These are phyloP conservation scores for Tuberolachnus salignus DNA, from an alignment of 2,888 invertebrate genomes.

Conservation along the genomic window DNA sequence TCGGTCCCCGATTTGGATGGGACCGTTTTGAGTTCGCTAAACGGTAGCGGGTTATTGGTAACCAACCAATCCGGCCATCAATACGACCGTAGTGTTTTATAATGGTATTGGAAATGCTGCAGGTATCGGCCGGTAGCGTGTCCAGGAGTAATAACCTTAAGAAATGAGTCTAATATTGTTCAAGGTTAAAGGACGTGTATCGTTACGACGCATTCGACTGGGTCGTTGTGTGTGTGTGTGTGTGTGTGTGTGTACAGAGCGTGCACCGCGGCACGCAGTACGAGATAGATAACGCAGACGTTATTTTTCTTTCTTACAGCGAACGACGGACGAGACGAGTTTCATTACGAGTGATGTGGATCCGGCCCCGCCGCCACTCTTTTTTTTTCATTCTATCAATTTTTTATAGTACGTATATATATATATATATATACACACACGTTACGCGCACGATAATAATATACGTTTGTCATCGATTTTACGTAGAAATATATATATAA, in stretches of 20 bases:
- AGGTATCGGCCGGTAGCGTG: neutral
- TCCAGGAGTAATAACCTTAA: conserved; percentile 54
- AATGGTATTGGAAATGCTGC: conserved; percentile 26
- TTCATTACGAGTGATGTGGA: conserved; percentile 46
- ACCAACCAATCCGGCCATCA: too few relatives aligned
- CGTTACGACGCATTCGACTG: conserved; percentile 38
- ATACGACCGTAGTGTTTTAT: conserved; percentile 27
- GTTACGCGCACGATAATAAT: too few relatives aligned
- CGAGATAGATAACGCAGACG: conserved; percentile 22
- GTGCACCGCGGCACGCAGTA: neutral
- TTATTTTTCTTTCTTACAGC: conserved; percentile 36
- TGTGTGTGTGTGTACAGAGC: too few relatives aligned
- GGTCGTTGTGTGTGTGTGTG: conserved; percentile 1
- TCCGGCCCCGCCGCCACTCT: too few relatives aligned
- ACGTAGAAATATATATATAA: conserved; percentile 6
- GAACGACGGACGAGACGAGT: conserved; percentile 51
- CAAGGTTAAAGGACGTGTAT: conserved; percentile 52
- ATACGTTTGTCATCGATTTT: conserved; percentile 13
- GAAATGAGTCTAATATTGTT: conserved; percentile 55
- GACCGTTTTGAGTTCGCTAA: neutral
- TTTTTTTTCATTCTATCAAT: neutral
- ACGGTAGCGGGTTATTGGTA: conserved; percentile 3
- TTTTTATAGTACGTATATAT: too few relatives aligned
- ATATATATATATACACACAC: too few relatives aligned
- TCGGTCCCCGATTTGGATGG: too few relatives aligned